Evolutionary conservation across 1,140 invertebrate genomes (phyloP), one percentile per base, ranked within the genome.

Genomic region (Leptinotarsa defecta): DNA sequence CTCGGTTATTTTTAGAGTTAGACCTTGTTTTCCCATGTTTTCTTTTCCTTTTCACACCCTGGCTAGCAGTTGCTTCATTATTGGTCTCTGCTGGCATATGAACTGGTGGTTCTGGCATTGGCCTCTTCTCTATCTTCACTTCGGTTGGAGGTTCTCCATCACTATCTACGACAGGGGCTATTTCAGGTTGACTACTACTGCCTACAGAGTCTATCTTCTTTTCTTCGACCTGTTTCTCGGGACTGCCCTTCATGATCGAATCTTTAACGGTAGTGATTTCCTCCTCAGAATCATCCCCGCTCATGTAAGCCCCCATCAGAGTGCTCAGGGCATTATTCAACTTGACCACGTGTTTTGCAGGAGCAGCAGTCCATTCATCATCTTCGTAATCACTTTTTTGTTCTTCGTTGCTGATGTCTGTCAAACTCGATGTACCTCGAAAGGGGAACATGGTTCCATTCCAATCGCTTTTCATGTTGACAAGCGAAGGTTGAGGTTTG

Each of bases 241-340:
- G 8, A 43, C 34, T 43, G 11, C 11, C 34, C 34, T 43, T 43
- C 34, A 43, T 43, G 8, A 43, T 2, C 2, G 34, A 11, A 43
- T 11, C 34, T 57, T 48, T 76, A 48, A 48, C 49, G 63, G 68
- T 49, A 73, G 27, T 49, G n/a, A n/a, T 57, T 72, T 73, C 71
- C 3, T 64, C 61, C 6, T 79, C 65, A 70, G 78, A 24, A 63
- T 84, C 82, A 71, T 88, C 87, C 83, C 87, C 87, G 49, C 87
- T 88, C 62, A 84, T 85, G 86, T 90, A 90, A 72, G 87, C 85
- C 77, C 84, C 85, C 71, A 89, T 89, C 48, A 90, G 83, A 73
- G 85, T 86, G 64, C 85, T 84, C 72, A 90, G 82, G 24, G 88
- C 87, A 77, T 86, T 86, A 83, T 88, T 89, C 34, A 89, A 73